Conservation (phyloP, 2,113 vertebrate species). For the Ptilonorhynchus violaceus region DNA sequence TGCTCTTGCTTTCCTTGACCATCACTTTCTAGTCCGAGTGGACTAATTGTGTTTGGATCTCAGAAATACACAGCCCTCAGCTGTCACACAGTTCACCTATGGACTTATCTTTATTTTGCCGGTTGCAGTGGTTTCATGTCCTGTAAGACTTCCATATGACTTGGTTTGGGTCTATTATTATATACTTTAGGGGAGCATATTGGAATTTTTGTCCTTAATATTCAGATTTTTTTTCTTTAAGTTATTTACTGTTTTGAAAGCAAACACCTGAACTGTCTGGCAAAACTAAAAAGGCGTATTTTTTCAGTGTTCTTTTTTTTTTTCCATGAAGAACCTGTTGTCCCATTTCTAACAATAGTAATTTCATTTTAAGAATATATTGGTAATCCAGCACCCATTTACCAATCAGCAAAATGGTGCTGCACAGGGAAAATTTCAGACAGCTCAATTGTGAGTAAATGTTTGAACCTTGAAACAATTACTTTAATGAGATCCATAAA, state of each 20-base stretch:
- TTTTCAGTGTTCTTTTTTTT: background rate
- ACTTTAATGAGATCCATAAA: slow-evolving; percentile 1
- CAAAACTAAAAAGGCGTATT: background rate
- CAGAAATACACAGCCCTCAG: background rate
- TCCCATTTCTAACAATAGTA: background rate
- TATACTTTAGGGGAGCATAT: background rate
- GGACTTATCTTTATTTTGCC: background rate
- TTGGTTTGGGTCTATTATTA: background rate
- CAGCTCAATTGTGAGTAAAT: background rate
- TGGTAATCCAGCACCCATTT: background rate
- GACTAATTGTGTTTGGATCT: background rate
- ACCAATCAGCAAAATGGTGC: background rate
- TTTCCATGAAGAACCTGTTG: background rate
- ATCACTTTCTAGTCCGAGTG: background rate
- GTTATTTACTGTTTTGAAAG: background rate
- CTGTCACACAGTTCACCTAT: background rate
- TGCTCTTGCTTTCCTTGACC: background rate
- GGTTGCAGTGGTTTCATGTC: background rate
- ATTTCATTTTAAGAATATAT: background rate
- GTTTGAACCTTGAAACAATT: background rate
- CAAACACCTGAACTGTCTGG: background rate
- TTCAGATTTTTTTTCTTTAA: background rate
- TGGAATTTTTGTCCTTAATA: background rate
- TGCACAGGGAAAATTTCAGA: background rate
- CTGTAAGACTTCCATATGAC: background rate